Percentiles rank a stretch among this genome's conserved stretches.
Evolutionary conservation across 2,797 vertebrate genomes (phyloP).

Genomic region (Spinus pinus): DNA sequence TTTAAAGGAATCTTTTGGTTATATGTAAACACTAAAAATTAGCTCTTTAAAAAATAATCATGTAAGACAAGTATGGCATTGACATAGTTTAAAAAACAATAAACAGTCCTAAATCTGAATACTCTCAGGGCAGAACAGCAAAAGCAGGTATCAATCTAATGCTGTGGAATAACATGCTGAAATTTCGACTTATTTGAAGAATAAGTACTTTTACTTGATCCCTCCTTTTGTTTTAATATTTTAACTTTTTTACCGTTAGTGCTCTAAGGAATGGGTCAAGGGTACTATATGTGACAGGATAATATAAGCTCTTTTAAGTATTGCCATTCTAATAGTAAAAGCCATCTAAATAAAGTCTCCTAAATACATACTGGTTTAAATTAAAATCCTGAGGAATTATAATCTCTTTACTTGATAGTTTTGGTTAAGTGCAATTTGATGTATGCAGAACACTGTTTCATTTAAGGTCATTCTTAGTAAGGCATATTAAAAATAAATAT

Average conservation of each 20-base stretch:
- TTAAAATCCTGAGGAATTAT: slow-evolving; percentile 78
- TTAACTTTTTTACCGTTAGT: slow-evolving; percentile 11
- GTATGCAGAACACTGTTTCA: slow-evolving; percentile 65
- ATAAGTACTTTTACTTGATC: slow-evolving; percentile 17
- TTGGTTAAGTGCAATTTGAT: slow-evolving; percentile 76
- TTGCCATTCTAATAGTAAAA: slow-evolving; percentile 34
- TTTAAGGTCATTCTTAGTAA: slow-evolving; percentile 80
- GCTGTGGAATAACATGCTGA: slow-evolving; percentile 50
- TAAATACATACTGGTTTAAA: slow-evolving; percentile 62
- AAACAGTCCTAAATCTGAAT: slow-evolving; percentile 59
- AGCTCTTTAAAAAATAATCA: slow-evolving; percentile 73
- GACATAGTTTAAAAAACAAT: slow-evolving; percentile 44
- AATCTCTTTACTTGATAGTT: slow-evolving; percentile 66
- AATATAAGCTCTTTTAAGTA: slow-evolving; percentile 23
- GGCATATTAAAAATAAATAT: slow-evolving; percentile 80
- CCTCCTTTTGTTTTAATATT: slow-evolving; percentile 19
- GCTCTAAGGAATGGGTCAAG: slow-evolving; percentile 52
- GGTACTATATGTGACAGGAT: slow-evolving; percentile 10
- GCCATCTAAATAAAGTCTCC: slow-evolving; percentile 51
- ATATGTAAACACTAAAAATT: slow-evolving; percentile 68
- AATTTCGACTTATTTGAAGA: slow-evolving; percentile 38
- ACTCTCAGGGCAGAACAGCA: slow-evolving; percentile 56
- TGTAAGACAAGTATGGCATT: slow-evolving; percentile 63
- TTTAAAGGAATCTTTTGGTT: slow-evolving; percentile 60
- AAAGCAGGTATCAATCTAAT: slow-evolving; percentile 48